A percentile compares a stretch with the other conserved stretches of the same genome.
Conservation (phyloP, 1,140 invertebrate species). For the Thrips palmi region DNA sequence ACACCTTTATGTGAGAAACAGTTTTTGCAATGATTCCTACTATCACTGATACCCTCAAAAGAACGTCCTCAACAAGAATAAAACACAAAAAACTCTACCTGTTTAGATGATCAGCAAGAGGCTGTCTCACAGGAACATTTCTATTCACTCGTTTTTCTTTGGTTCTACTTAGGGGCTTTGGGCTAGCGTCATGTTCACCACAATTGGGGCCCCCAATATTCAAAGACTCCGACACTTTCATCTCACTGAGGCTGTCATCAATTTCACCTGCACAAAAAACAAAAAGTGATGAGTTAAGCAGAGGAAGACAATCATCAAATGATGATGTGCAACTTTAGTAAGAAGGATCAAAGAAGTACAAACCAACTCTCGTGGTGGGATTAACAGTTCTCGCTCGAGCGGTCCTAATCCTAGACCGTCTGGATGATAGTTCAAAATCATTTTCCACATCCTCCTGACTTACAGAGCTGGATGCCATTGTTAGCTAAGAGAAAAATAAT, state of each 20-base stretch:
- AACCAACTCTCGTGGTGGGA: conserved; percentile 22
- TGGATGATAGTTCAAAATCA: conserved; percentile 33
- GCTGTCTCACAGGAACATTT: conserved; percentile 13
- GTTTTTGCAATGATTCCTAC: too few species aligned
- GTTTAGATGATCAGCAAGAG: conserved; percentile 12
- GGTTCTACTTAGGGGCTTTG: conserved; percentile 23
- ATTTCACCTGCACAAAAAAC: not conserved
- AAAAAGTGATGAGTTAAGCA: conserved; percentile 4
- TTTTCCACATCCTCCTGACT: conserved; percentile 43
- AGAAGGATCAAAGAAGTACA: conserved; percentile 19
- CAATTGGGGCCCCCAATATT: conserved; percentile 14
- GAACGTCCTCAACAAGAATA: too few species aligned
- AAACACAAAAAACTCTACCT: too few species aligned
- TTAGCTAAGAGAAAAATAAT: too few species aligned
- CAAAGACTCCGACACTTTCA: conserved; percentile 9
- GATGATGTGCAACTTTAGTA: conserved; percentile 19
- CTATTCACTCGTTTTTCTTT: conserved; percentile 26
- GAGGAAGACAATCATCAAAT: conserved; percentile 1
- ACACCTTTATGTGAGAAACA: too few species aligned
- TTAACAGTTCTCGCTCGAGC: conserved; percentile 30
- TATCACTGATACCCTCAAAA: too few species aligned
- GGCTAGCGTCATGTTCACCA: conserved; percentile 31
- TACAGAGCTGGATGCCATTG: conserved; percentile 47
- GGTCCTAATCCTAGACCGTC: conserved; percentile 33
- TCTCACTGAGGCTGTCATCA: conserved; percentile 7